Percentiles rank a stretch among this genome's conserved stretches.
phyloP scores from a whole-genome alignment of 1,140 invertebrate species.

The Zeugodacus cucurbitae region DNA sequence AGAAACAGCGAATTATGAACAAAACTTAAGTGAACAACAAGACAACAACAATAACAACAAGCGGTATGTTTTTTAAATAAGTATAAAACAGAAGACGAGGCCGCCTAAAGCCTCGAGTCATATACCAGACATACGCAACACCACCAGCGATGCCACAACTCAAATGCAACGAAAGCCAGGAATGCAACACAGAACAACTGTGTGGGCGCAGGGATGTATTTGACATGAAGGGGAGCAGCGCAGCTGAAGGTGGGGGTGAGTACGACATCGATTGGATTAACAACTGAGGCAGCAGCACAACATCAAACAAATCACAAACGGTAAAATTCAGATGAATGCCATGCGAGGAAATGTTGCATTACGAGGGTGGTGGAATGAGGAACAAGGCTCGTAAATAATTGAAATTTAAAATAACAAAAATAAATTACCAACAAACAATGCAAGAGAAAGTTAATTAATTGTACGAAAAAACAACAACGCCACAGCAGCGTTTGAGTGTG shows the following conservation, averaged over 20 bases:
- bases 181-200: background rate
- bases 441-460: constrained; percentile 24
- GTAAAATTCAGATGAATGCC: background rate
- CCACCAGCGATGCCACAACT: background rate
- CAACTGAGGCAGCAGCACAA: background rate
- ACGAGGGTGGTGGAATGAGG: background rate
- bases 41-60: background rate
- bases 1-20: background rate
- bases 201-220: background rate
- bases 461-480: background rate
- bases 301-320: constrained; percentile 12
- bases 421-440: background rate
- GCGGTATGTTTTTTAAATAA: background rate
- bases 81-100: background rate
- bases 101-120: background rate
- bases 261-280: background rate
- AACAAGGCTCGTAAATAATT: background rate
- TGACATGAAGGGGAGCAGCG: too few relatives aligned
- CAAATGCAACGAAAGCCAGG: background rate
- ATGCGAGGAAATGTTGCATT: background rate
- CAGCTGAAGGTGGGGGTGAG: background rate
- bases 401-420: constrained; percentile 18
- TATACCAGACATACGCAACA: background rate
- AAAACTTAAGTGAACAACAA: background rate
- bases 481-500: background rate